Evolutionary conservation across 2,888 invertebrate species (phyloP), one percentile per base, ranked within the genome.

Genomic region (Stictocephala bisonia): DNA sequence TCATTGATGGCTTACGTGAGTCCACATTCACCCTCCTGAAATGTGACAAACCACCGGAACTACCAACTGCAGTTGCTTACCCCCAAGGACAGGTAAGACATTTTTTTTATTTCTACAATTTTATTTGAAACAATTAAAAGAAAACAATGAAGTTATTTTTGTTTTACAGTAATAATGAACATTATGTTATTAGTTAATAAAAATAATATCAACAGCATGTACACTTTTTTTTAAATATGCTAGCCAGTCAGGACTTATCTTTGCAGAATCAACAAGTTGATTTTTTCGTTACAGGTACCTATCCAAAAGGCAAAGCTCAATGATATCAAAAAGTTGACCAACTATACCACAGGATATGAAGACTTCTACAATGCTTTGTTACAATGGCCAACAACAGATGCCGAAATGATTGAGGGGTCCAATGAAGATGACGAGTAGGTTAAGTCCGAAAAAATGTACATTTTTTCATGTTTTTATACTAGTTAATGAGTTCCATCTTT

Each of bases 21-120:
- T 56, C 56, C 31, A 56, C 29, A 56, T 56, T 56, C 56, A 56
- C 31, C 56, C 56, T 56, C 56, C 56, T 56, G 31, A 29, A 56
- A 56, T 56, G 56, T 56, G 18, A 29, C 29, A n/a, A 56, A 56
- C 56, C 56, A 56, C 56, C 56, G 15, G 56, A 56, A 31, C 56
- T 56, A 4, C 31, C 56, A 56, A 56, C n/a, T n/a, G n/a, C n/a
- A n/a, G n/a, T n/a, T n/a, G n/a, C n/a, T 56, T 24, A 51, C 51
- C 51, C 51, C 15, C 20, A 48, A n/a, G n/a, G n/a, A 48, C 48
- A 48, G 48, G 48, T 48, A 48, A 18, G 48, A 48, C 48, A 48
- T 48, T 48, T 48, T 18, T 48, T 18, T 48, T 22, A 18, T 48
- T 48, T 22, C 48, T 48, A 48, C 2, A 11, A 48, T 48, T 48